A percentile compares a stretch with the other conserved stretches of the same genome.
Conservation (phyloP, 1,140 invertebrate species). For the Formica selysi region DNA sequence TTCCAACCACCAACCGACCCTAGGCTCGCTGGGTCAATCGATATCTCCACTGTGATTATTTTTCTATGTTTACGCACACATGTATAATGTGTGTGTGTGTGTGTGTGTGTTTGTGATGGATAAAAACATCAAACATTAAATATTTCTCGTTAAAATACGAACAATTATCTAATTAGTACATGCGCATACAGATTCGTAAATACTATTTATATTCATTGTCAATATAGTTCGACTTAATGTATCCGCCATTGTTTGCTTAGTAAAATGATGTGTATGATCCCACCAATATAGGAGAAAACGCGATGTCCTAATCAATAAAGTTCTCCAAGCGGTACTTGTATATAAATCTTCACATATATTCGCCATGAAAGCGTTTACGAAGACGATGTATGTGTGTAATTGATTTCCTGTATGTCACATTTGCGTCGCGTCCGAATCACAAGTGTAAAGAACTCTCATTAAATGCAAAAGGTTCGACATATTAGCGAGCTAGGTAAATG, state of each 20-base stretch:
- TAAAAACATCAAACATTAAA: slow-evolving; percentile 79
- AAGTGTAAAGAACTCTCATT: slow-evolving; percentile 46
- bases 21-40: slow-evolving; percentile 16
- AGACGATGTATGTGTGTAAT: not conserved
- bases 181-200: slow-evolving; percentile 63
- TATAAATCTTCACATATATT: slow-evolving; percentile 50
- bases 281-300: slow-evolving; percentile 30
- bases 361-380: slow-evolving; percentile 31
- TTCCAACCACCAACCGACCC: slow-evolving; percentile 72
- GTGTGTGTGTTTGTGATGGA: slow-evolving; percentile 37
- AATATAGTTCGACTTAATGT: slow-evolving; percentile 14
- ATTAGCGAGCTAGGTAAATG: slow-evolving; percentile 27
- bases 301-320: slow-evolving; percentile 56
- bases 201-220: slow-evolving; percentile 48
- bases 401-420: slow-evolving; percentile 57
- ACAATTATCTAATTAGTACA: slow-evolving; percentile 73
- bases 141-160: slow-evolving; percentile 72
- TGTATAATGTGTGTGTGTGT: slow-evolving; percentile 47
- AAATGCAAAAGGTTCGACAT: slow-evolving; percentile 55
- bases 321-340: slow-evolving; percentile 47
- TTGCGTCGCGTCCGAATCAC: slow-evolving; percentile 44
- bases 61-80: slow-evolving; percentile 58
- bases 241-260: slow-evolving; percentile 20
- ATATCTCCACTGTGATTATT: slow-evolving; percentile 14
- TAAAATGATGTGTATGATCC: slow-evolving; percentile 47